Base-by-base conservation (phyloP, 2,113 vertebrate species). In the Pavo muticus region DNA sequence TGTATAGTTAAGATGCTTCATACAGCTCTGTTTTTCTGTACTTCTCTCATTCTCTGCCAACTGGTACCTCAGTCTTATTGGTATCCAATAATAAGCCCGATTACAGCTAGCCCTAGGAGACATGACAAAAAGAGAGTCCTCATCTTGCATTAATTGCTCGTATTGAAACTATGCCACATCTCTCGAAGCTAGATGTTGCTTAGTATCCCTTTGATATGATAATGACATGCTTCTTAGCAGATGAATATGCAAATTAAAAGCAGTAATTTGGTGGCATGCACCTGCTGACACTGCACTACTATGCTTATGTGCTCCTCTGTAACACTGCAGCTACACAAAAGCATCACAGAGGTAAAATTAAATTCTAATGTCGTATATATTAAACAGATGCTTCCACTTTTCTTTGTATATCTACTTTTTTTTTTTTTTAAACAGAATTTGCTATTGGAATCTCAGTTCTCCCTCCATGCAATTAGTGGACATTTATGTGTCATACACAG, bases 121-220 rank as follows among this genome's bases (percentile, higher is more conserved):
- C 98, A 98, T 98, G 98, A 99, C 99, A 98, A 98, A 98, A 97
- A 98, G 97, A 99, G 99, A 98, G 98, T 99, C 99, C 98, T 99
- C 99, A 99, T 99, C 98, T 99, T 98, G 98, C 98, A 99, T 99
- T 99, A 99, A 99, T 99, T 99, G 99, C 99, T 99, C 98, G 98
- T 99, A 99, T 99, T 99, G 99, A 99, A 99, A 99, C 99, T 98
- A 98, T 98, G 99, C 99, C 99, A 99, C 98, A 98, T 99, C 99
- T 99, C 99, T 99, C 98, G 98, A 98, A 99, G 99, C 98, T 98
- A 99, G 99, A 99, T 99, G 98, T 98, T 98, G 98, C 98, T 98
- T 98, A 98, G 98, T 98, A 98, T 98, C 98, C 98, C 99, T 99
- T 99, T 99, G 99, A 99, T 99, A 99, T 99, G 99, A 99, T 99